These are phyloP conservation scores for Yponomeuta evonymella DNA, from an alignment of 2,888 invertebrate genomes.

Conservation along the genomic window DNA sequence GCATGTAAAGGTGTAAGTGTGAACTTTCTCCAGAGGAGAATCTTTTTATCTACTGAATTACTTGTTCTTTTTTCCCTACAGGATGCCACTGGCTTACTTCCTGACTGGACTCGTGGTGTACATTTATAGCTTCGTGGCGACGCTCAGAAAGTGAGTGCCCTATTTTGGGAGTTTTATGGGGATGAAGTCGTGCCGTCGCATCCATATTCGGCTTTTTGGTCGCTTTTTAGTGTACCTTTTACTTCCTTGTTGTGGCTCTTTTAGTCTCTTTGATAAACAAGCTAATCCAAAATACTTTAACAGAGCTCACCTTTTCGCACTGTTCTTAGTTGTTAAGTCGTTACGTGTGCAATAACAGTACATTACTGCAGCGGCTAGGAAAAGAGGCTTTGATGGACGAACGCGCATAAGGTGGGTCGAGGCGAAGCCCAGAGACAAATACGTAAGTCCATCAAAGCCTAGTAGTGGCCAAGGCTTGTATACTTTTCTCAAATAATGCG, in stretches of 20 bases:
- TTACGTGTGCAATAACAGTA: too few species aligned
- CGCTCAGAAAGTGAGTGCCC: conserved; percentile 86
- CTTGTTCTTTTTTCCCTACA: neutral
- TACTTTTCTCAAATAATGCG: too few species aligned
- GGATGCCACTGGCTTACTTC: conserved; percentile 95
- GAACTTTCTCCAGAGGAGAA: too few species aligned
- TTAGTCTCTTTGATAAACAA: neutral
- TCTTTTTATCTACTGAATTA: too few species aligned
- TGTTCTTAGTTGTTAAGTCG: too few species aligned
- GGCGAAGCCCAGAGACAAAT: too few species aligned
- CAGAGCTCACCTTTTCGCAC: neutral
- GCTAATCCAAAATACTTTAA: neutral
- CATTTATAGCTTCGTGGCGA: conserved; percentile 96
- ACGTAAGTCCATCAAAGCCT: too few species aligned
- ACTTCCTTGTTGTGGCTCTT: neutral
- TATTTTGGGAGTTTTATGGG: neutral
- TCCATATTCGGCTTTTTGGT: neutral
- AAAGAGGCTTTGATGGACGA: too few species aligned
- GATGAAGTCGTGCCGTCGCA: neutral
- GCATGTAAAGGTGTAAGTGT: too few species aligned
- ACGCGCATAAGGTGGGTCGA: too few species aligned
- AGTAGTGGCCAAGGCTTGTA: too few species aligned
- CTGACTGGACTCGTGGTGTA: conserved; percentile 92
- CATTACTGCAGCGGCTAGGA: too few species aligned
- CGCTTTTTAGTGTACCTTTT: neutral